Conservation (phyloP, 2,888 invertebrate species). For the Philopedon plagiatum region DNA sequence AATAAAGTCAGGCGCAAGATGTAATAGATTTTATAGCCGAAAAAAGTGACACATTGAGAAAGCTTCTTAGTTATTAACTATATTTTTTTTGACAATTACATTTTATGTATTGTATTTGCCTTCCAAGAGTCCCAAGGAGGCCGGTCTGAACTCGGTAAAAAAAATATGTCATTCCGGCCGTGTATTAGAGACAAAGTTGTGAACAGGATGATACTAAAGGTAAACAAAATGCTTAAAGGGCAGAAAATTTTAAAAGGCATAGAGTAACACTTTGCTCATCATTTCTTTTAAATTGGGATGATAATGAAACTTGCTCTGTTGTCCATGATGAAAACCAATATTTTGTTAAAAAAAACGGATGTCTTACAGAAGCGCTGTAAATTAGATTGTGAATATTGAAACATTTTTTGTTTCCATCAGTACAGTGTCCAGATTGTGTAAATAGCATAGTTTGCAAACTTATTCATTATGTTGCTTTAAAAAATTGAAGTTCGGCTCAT, state of each 20-base stretch:
- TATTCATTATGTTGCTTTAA: too few relatives aligned
- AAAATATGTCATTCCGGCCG: too few relatives aligned
- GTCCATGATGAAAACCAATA: neutral
- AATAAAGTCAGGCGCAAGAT: too few relatives aligned
- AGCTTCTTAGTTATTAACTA: too few relatives aligned
- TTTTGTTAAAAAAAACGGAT: neutral
- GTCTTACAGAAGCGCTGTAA: neutral
- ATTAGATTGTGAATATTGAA: neutral
- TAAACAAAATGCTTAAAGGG: neutral
- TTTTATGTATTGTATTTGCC: too few relatives aligned
- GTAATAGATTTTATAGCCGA: too few relatives aligned
- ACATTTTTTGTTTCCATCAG: neutral
- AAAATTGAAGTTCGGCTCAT: too few relatives aligned
- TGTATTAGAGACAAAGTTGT: slow-evolving; percentile 3
- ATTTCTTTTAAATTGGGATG: neutral
- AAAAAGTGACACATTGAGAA: too few relatives aligned
- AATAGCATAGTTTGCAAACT: too few relatives aligned
- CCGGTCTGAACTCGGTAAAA: too few relatives aligned
- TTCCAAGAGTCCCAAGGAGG: too few relatives aligned
- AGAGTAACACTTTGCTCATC: neutral
- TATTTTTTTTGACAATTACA: too few relatives aligned
- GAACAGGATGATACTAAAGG: neutral
- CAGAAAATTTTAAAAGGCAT: neutral
- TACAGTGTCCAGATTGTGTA: neutral
- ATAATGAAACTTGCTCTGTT: neutral